Evolutionary conservation across 2,888 invertebrate genomes (phyloP).

Genomic region (Microplitis manilae): DNA sequence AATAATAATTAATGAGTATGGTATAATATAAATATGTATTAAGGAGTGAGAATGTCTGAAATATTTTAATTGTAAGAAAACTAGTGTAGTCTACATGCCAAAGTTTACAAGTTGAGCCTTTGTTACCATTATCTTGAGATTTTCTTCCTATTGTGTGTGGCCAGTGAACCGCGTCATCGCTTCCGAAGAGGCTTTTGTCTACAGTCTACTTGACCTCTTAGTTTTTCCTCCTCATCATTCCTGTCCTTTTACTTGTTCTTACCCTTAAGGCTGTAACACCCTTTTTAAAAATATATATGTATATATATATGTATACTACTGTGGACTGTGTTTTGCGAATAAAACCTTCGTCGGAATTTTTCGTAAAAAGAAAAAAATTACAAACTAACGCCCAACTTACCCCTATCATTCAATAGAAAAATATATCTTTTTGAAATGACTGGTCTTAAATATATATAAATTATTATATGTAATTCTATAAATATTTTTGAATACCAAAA

Average conservation of each 20-base stretch:
- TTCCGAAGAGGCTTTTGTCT: constrained; percentile 55
- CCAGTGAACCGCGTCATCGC: constrained; percentile 51
- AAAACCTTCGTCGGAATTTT: too few relatives aligned
- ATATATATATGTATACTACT: too few relatives aligned
- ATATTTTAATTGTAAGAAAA: not conserved
- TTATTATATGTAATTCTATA: not conserved
- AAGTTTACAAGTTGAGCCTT: constrained; percentile 13
- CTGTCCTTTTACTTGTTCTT: constrained; percentile 4
- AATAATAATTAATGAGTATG: not conserved
- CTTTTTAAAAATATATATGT: not conserved
- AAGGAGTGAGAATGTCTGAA: not conserved
- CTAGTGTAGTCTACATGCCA: not conserved
- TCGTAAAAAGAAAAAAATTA: too few relatives aligned
- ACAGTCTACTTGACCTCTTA: constrained; percentile 53
- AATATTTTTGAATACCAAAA: not conserved
- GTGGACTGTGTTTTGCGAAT: too few relatives aligned
- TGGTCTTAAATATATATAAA: not conserved
- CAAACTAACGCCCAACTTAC: too few relatives aligned
- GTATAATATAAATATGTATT: not conserved
- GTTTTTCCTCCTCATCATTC: constrained; percentile 26
- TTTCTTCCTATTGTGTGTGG: constrained; percentile 31
- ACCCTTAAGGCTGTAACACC: not conserved
- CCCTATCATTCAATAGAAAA: not conserved
- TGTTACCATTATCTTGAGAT: constrained; percentile 43
- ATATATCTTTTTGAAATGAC: not conserved